Evolutionary conservation across 2,113 vertebrate genomes (phyloP).

Genomic region (Solea senegalensis): DNA sequence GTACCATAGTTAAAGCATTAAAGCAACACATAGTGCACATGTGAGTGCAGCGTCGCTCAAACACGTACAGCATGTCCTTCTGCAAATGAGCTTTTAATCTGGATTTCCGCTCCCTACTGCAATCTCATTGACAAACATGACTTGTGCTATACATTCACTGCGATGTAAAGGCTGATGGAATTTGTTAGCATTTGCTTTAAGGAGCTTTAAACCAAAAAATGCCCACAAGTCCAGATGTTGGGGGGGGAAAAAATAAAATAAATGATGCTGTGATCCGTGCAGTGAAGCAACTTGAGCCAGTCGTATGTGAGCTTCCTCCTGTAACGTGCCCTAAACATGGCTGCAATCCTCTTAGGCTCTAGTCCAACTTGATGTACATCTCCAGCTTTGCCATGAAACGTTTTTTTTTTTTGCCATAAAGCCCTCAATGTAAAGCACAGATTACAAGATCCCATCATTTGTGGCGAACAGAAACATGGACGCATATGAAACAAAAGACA

Average conservation of each 20-base stretch:
- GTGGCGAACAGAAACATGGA: background rate
- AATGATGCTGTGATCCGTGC: constrained; percentile 8
- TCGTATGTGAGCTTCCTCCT: constrained; percentile 36
- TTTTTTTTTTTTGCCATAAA: constrained; percentile 28
- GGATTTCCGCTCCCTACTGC: constrained; percentile 14
- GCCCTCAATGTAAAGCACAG: constrained; percentile 41
- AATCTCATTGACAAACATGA: constrained; percentile 13
- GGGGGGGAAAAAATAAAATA: no score
- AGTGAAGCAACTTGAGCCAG: constrained; percentile 17
- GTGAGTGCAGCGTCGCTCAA: background rate
- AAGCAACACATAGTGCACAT: no score
- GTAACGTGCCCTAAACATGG: constrained; percentile 8
- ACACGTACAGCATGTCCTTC: background rate
- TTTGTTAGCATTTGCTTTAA: constrained; percentile 25
- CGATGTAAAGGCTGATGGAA: constrained; percentile 19
- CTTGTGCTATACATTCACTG: constrained; percentile 7
- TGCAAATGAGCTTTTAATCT: constrained; percentile 22
- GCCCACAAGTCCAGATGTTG: background rate
- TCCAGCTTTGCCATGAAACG: constrained; percentile 57
- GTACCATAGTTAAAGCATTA: no score
- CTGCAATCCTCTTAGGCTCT: constrained; percentile 65
- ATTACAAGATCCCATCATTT: constrained; percentile 47
- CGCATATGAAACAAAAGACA: constrained; percentile 25
- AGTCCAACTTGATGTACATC: constrained; percentile 60
- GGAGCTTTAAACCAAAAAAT: constrained; percentile 39